Evolutionary conservation across 2,113 vertebrate species (phyloP), one percentile per base, ranked within the genome.

Genomic region (Dipodomys stephensi): DNA sequence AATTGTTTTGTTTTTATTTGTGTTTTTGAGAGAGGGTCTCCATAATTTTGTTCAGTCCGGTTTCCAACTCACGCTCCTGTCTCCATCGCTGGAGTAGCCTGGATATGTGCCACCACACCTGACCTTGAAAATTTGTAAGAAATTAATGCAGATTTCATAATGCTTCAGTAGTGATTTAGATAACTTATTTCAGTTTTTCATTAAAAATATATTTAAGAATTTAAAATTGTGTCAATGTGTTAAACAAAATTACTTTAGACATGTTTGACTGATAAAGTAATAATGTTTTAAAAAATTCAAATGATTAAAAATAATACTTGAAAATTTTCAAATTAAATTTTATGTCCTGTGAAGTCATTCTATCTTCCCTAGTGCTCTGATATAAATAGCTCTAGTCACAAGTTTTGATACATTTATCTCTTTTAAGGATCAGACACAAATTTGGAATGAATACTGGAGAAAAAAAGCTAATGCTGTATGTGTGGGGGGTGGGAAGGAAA

Each of bases 251-350:
- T 27, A 86, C 35, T 88, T 90, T 78, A 91, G 5, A 5, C 32
- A 94, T 72, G 7, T 87, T 71, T 82, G 65, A 90, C 71, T 82
- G 57, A 90, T 39, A 87, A 88, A 95, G 71, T 84, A 83, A 19
- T 13, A 5, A 87, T 93, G 32, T 15, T 64, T 23, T 67, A 9
- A 79, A 71, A 39, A 71, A 39, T 69, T 49, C 15, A 89, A 96
- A 60, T 77, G 57, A 1, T 25, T 32, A 64, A 32, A 85, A 86
- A 69, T 94, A 57, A 60, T 68, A 23, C 25, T 15, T 57, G 53
- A 83, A 91, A 64, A 84, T 91, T 91, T 88, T 76, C 39, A 92
- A 39, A 27, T 10, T 20, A 92, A 90, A 65, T 79, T 88, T 30
- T 83, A 18, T 44, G 62, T 8, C 28, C 85, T 69, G 20, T 57